A percentile compares a stretch with the other conserved stretches of the same genome.
Conservation (phyloP, 1,140 invertebrate species). For the Aphelinus atriplicis region DNA sequence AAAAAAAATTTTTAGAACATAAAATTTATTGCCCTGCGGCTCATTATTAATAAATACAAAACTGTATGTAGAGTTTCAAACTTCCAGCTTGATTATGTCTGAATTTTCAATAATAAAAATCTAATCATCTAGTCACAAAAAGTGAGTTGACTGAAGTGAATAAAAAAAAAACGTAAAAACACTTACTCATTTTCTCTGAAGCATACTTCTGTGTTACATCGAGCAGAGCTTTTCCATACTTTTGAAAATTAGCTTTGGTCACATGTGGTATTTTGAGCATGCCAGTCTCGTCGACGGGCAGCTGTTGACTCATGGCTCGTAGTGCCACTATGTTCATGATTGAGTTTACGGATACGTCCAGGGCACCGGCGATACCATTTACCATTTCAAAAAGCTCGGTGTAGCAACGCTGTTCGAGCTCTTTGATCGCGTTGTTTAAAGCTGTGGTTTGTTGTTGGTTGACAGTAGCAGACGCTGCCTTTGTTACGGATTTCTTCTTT, state of each 20-base stretch:
- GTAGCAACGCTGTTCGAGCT: conserved; percentile 67
- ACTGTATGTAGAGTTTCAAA: too few relatives aligned
- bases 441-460: conserved; percentile 46
- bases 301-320: conserved; percentile 78
- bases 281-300: conserved; percentile 79
- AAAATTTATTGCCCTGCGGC: too few relatives aligned
- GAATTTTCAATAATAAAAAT: too few relatives aligned
- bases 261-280: conserved; percentile 89
- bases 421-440: conserved; percentile 39
- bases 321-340: conserved; percentile 71
- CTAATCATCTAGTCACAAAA: too few relatives aligned
- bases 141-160: too few relatives aligned
- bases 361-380: conserved; percentile 65
- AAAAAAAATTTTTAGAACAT: too few relatives aligned
- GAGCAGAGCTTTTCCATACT: conserved; percentile 83
- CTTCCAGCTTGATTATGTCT: too few relatives aligned
- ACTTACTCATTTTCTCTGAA: conserved; percentile 52
- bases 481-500: conserved; percentile 10
- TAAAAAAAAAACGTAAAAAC: background rate
- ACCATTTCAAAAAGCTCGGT: conserved; percentile 65
- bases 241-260: conserved; percentile 87
- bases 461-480: too few relatives aligned
- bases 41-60: too few relatives aligned
- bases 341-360: conserved; percentile 66
- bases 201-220: conserved; percentile 79